Conservation (phyloP, 2,888 invertebrate species). For the Anticlea derivata region DNA sequence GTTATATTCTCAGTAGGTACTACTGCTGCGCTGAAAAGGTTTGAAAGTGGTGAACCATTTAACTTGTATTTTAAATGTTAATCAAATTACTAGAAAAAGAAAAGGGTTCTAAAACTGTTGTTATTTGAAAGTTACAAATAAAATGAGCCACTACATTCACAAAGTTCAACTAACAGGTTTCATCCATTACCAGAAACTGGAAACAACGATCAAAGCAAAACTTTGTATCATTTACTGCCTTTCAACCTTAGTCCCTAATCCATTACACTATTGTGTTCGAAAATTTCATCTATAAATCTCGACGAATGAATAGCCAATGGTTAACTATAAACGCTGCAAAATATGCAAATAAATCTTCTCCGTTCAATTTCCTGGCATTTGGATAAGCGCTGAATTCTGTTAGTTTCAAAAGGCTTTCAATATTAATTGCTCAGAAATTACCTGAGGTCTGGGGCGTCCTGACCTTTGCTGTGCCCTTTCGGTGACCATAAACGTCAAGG, state of each 20-base stretch:
- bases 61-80: too few relatives aligned
- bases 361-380: conserved; percentile 53
- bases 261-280: conserved; percentile 47
- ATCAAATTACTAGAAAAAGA: neutral
- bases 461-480: conserved; percentile 75
- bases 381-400: conserved; percentile 47
- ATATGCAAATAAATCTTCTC: conserved; percentile 57
- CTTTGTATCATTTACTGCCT: conserved; percentile 32
- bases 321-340: conserved; percentile 47
- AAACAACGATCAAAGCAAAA: conserved; percentile 27
- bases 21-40: too few relatives aligned
- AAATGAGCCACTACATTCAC: conserved; percentile 6
- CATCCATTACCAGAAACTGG: conserved; percentile 23
- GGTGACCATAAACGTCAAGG: conserved; percentile 80
- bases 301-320: conserved; percentile 47
- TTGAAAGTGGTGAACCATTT: neutral
- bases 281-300: conserved; percentile 44
- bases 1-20: too few relatives aligned
- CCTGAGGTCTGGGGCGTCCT: conserved; percentile 55
- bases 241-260: conserved; percentile 38
- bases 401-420: conserved; percentile 46
- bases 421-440: conserved; percentile 72
- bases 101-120: neutral
- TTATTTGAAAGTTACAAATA: neutral
- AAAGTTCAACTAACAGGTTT: conserved; percentile 22